Conservation (phyloP, 1,140 invertebrate genomes). For the Halotydeus destructor region DNA sequence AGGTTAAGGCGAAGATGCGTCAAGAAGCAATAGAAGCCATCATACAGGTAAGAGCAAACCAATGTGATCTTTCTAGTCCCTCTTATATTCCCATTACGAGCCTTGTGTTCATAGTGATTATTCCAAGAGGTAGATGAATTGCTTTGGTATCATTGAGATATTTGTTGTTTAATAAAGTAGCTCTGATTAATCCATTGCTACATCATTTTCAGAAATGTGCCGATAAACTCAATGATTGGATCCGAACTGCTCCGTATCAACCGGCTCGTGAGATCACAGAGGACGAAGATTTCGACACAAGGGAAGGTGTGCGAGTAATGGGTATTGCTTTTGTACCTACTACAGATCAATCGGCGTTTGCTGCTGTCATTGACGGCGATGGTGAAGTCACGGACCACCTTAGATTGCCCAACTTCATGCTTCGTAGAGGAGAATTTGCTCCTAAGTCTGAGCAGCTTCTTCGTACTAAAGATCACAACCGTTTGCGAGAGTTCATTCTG, state of each 20-base stretch:
- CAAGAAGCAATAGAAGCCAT: constrained; percentile 76
- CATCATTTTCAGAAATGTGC: constrained; percentile 40
- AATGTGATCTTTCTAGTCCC: no score
- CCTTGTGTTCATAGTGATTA: no score
- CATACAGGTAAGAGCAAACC: constrained; percentile 29
- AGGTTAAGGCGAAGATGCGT: constrained; percentile 54
- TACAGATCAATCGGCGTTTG: constrained; percentile 60
- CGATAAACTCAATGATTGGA: constrained; percentile 67
- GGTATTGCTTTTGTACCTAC: constrained; percentile 70
- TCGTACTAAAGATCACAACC: constrained; percentile 53
- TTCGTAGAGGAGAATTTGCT: constrained; percentile 32
- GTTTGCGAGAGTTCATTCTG: constrained; percentile 61
- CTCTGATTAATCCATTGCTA: no score
- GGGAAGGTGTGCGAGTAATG: constrained; percentile 63
- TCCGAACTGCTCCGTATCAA: constrained; percentile 70
- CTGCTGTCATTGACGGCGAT: constrained; percentile 60
- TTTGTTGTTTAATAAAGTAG: no score
- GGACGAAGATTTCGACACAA: constrained; percentile 72
- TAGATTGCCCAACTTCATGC: constrained; percentile 52
- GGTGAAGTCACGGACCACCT: constrained; percentile 80
- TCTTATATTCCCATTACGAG: no score
- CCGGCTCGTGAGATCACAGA: constrained; percentile 50
- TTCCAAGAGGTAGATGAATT: not conserved
- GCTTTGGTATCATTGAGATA: no score
- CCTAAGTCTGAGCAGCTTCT: constrained; percentile 15